Conservation (phyloP, 2,888 invertebrate species). For the Amblyjoppa fuscipennis region DNA sequence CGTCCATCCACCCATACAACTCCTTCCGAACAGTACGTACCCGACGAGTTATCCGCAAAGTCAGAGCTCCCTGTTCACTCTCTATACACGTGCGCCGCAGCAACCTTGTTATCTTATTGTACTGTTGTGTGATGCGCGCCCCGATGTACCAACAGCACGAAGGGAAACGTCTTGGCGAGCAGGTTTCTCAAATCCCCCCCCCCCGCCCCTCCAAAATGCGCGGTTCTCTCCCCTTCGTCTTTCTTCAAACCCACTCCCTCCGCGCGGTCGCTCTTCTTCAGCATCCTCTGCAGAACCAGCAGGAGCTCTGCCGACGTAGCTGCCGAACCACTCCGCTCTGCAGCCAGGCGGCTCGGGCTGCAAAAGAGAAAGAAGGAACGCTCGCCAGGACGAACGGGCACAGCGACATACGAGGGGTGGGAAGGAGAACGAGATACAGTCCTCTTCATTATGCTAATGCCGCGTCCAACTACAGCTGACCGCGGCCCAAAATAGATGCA, state of each 20-base stretch:
- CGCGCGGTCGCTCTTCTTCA: slow-evolving; percentile 58
- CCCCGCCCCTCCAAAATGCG: neutral
- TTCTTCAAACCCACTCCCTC: slow-evolving; percentile 28
- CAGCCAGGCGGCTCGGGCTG: slow-evolving; percentile 62
- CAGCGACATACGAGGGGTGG: slow-evolving; percentile 68
- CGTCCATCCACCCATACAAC: neutral
- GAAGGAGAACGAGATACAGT: slow-evolving; percentile 59
- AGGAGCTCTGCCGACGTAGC: slow-evolving; percentile 70
- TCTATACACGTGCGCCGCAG: slow-evolving; percentile 7
- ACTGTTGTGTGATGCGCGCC: slow-evolving; percentile 77
- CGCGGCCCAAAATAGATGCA: slow-evolving; percentile 78
- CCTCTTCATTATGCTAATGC: slow-evolving; percentile 83
- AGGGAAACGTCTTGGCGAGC: slow-evolving; percentile 74
- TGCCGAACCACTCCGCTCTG: slow-evolving; percentile 68
- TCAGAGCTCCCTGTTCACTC: slow-evolving; percentile 68
- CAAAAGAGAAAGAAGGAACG: slow-evolving; percentile 61
- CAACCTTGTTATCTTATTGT: slow-evolving; percentile 81
- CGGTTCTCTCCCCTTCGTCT: slow-evolving; percentile 65
- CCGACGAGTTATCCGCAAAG: slow-evolving; percentile 75
- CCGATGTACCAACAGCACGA: slow-evolving; percentile 37
- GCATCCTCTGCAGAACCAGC: slow-evolving; percentile 56
- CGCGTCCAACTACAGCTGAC: slow-evolving; percentile 80
- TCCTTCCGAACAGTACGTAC: slow-evolving; percentile 18
- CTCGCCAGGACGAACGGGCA: slow-evolving; percentile 64
- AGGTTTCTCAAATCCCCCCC: slow-evolving; percentile 69